Evolutionary conservation across 92 coral and sea anemone species (phyloP), one percentile per base, ranked within the genome.

Genomic region (Blastomussa wellsi): DNA sequence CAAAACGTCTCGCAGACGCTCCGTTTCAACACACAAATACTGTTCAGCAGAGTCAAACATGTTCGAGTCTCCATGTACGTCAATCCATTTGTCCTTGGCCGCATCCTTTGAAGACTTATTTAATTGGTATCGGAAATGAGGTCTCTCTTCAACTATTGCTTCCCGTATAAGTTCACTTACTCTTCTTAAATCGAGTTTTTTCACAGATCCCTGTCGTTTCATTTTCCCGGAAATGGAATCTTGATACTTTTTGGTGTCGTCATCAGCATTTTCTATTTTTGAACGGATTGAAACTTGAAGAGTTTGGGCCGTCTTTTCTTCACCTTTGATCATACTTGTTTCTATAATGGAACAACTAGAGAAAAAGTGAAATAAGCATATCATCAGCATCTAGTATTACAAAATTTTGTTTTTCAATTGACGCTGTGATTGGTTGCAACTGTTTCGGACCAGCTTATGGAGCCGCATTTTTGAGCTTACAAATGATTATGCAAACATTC

Each of bases 121-220:
- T 20, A 96, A 62, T 77, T 96, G 98, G 79, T 96, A 96, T 28
- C 98, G 94, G 77, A 96, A 94, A 79, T 96, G 98, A 7, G 98
- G 98, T 74, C 91, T 86, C 39, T 95, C 94, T 26, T 88, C 92
- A 31, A 94, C 78, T 62, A 94, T 81, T 55, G 92, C 84, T 32
- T 89, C 88, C 57, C 90, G 92, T 59, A 96, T 77, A 10, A 92
- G 86, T 60, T 85, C 89, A n/a, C 93, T 88, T 47, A 96, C 90
- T 76, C 93, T 91, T 57, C 74, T 80, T 51, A 93, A 88, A 87
- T 96, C 90, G 59, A 95, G 87, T 88, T 94, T 96, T 89, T 96
- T 96, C 60, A 96, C 90, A 16, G 98, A 94, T 32, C 98, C 94
- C 67, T 93, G 93, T 55, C 96, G 88, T 72, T 91, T 89, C 72